Evolutionary conservation across 2,113 vertebrate genomes (phyloP), one percentile per base, ranked within the genome.

Genomic region (Saiga tatarica): DNA sequence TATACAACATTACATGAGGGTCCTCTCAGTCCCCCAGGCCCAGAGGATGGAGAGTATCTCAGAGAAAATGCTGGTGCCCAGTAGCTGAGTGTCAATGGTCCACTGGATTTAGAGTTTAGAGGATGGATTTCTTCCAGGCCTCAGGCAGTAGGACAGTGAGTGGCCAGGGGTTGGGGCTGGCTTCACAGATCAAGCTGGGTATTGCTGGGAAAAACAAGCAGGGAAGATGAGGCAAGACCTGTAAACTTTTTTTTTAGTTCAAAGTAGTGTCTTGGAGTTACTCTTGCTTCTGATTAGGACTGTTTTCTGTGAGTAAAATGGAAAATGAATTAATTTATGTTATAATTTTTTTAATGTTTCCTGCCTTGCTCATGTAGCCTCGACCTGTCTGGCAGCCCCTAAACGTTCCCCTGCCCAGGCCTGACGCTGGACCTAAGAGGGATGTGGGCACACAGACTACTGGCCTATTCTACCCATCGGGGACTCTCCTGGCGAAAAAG

Each of bases 391-490:
- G 99, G 99, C 98, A 99, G 94, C 87, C 98, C 76, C 84, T 96
- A 52, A 95, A 93, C n/a, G 57, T 96, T 39, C 79, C 97, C 85
- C 95, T 95, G 50, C 47, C 91, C 91, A 89, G 89, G 60, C 30
- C 94, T 47, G 92, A 94, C 60, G 15, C 59, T 53, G 95, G 60
- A 95, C 95, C 45, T 96, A 99, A 96, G 87, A 98, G 98, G 85
- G 98, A 99, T 25, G 97, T 87, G 71, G 98, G 98, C 97, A 99
- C 99, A 0, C 99, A 99, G 98, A 99, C 99, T 0, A 78, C 98
- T 12, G 99, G 99, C 81, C 99, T 99, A 59, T 99, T 99, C 98
- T 99, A 99, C 98, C 99, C 99, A 87, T 99, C 99, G 76, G 97
- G 99, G 98, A 99, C 98, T 84, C 96, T 98, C 19, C 95, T 99